Evolutionary conservation across 2,888 invertebrate genomes (phyloP).

Genomic region (Lissonota sp.): DNA sequence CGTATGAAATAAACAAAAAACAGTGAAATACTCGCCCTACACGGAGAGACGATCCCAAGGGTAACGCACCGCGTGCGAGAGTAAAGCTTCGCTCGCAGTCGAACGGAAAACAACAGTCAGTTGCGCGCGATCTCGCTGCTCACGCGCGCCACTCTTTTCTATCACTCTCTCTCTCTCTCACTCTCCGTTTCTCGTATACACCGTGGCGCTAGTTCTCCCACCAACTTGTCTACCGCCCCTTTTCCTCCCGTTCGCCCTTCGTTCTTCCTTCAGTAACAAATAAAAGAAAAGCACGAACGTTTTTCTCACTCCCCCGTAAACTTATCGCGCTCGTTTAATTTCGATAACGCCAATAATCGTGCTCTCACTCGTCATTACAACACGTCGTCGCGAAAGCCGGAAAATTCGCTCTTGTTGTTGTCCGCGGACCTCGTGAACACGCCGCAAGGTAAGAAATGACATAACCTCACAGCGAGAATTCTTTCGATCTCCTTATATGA

Average conservation of each 20-base stretch:
- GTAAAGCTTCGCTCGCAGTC: slow-evolving; percentile 66
- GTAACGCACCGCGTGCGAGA: slow-evolving; percentile 70
- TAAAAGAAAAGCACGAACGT: neutral
- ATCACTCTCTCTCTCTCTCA: slow-evolving; percentile 63
- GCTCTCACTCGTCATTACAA: neutral
- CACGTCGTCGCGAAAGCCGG: neutral
- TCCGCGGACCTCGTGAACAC: too few species aligned
- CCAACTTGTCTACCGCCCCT: slow-evolving; percentile 62
- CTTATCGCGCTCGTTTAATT: too few species aligned
- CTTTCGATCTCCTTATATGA: neutral
- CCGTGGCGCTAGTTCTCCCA: slow-evolving; percentile 60
- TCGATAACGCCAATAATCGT: neutral
- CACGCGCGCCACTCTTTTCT: slow-evolving; percentile 68
- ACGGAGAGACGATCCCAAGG: slow-evolving; percentile 53
- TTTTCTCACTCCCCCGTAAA: neutral
- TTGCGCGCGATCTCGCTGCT: slow-evolving; percentile 63
- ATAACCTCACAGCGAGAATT: neutral
- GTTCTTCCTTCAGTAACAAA: slow-evolving; percentile 40
- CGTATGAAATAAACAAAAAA: neutral
- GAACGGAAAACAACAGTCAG: slow-evolving; percentile 70
- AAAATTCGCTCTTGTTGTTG: neutral
- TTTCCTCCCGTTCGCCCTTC: slow-evolving; percentile 56
- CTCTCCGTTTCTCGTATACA: slow-evolving; percentile 66
- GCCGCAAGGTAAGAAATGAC: too few species aligned
- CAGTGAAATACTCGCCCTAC: slow-evolving; percentile 13